phyloP scores from a whole-genome alignment of 2,113 vertebrate genomes.

The Myocastor coypus region DNA sequence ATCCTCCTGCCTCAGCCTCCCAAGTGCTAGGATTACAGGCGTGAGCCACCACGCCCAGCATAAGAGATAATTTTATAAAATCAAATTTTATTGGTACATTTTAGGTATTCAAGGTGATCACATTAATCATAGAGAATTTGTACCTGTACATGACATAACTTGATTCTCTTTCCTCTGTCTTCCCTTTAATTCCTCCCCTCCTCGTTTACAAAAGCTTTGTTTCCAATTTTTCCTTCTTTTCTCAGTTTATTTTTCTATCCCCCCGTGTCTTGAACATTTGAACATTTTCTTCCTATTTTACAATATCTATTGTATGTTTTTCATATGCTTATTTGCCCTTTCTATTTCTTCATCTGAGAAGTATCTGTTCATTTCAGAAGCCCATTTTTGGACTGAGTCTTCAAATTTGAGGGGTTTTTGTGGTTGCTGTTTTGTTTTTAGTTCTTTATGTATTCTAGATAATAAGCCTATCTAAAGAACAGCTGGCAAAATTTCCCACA shows the following conservation, averaged over 20 bases:
- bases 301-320: background rate
- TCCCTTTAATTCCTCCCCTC: background rate
- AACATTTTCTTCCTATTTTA: background rate
- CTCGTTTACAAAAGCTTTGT: background rate
- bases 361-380: background rate
- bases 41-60: no score
- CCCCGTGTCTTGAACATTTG: background rate
- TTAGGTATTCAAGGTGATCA: background rate
- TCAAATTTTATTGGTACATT: background rate
- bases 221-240: background rate
- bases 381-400: background rate
- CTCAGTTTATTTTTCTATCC: background rate
- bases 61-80: background rate
- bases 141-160: background rate
- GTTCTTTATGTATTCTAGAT: background rate
- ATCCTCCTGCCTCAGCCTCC: no score
- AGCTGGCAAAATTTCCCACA: no score
- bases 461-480: background rate
- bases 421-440: background rate
- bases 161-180: background rate
- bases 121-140: background rate
- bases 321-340: background rate
- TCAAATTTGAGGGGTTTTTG: background rate
- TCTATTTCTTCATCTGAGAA: background rate
- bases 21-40: no score